Conservation (phyloP, 2,797 vertebrate species). For the Pygocentrus nattereri region DNA sequence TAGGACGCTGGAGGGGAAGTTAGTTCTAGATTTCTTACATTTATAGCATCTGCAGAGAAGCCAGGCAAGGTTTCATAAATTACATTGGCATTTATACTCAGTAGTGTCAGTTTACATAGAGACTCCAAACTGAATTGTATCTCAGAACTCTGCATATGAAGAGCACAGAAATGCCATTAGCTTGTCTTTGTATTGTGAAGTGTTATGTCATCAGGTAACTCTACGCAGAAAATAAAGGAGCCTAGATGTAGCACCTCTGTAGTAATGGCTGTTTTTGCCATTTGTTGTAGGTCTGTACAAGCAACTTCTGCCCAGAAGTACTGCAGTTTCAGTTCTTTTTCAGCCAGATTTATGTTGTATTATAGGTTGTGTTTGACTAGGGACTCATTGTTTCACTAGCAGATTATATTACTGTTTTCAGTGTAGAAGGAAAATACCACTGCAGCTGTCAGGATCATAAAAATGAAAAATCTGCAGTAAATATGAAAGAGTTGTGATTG, state of each 20-base stretch:
- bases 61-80: neutral
- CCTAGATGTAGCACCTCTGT: neutral
- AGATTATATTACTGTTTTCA: neutral
- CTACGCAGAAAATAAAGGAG: neutral
- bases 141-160: neutral
- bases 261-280: neutral
- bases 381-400: neutral
- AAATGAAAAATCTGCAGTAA: too few species aligned
- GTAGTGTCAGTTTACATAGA: neutral
- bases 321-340: conserved; percentile 20
- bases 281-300: neutral
- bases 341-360: neutral
- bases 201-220: neutral
- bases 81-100: neutral
- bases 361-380: neutral
- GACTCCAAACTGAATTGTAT: neutral
- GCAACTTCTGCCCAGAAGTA: neutral
- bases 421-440: neutral
- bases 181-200: too few species aligned
- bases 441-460: neutral
- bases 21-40: neutral
- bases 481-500: neutral
- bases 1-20: neutral
- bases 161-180: neutral
- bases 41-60: neutral